phyloP scores from a whole-genome alignment of 2,888 invertebrate genomes.

The Hirtodrosophila duncani region DNA sequence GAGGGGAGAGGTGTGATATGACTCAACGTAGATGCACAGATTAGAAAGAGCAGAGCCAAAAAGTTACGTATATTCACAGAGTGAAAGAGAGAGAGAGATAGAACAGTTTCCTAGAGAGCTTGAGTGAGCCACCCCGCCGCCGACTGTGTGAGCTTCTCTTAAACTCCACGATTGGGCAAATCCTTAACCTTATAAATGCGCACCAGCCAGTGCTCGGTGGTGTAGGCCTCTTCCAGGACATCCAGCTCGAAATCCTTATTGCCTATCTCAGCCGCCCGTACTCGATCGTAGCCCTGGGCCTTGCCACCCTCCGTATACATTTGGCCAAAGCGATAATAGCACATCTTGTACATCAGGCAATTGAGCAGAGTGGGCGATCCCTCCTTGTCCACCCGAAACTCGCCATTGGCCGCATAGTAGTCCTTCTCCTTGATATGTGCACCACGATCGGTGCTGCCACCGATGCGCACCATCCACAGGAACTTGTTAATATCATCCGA shows the following conservation, averaged over 20 bases:
- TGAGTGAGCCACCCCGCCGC: not conserved
- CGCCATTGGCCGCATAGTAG: slow-evolving; percentile 96
- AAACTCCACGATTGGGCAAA: slow-evolving; percentile 91
- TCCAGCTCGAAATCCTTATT: slow-evolving; percentile 98
- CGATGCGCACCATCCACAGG: slow-evolving; percentile 99
- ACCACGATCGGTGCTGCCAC: slow-evolving; percentile 96
- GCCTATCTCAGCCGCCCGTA: slow-evolving; percentile 97
- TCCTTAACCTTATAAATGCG: slow-evolving; percentile 98
- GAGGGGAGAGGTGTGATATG: too few species aligned
- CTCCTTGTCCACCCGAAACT: slow-evolving; percentile 97
- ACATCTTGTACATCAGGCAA: slow-evolving; percentile 99
- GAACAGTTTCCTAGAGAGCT: slow-evolving; percentile 1
- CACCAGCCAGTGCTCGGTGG: slow-evolving; percentile 99
- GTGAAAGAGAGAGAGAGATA: slow-evolving; percentile 5
- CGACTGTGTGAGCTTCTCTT: slow-evolving; percentile 57
- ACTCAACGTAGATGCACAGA: too few species aligned
- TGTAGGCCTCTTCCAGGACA: slow-evolving; percentile 99
- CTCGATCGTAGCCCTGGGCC: slow-evolving; percentile 97
- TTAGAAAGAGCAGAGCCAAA: not conserved
- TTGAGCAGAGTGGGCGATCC: slow-evolving; percentile 94
- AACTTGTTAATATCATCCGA: slow-evolving; percentile 99
- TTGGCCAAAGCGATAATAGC: slow-evolving; percentile 98
- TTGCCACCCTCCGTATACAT: slow-evolving; percentile 96
- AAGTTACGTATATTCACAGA: slow-evolving; percentile 31
- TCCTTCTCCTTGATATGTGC: slow-evolving; percentile 97